Evolutionary conservation across 2,888 invertebrate genomes (phyloP).

Genomic region (Idaea dimidiata): DNA sequence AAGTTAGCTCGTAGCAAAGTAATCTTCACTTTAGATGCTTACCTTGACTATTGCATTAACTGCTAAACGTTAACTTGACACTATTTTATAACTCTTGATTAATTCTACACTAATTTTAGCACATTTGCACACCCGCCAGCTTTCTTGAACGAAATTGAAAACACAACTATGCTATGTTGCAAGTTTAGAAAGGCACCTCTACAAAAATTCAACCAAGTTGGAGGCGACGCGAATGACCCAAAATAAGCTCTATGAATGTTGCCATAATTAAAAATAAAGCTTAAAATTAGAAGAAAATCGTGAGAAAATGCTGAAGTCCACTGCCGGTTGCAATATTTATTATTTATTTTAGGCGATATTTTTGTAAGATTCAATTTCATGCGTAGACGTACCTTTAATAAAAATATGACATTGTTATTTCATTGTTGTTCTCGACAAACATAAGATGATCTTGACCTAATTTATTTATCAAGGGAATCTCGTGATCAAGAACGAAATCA

Average conservation of each 20-base stretch:
- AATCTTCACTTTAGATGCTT: constrained; percentile 54
- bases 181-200: constrained; percentile 81
- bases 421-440: neutral
- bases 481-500: neutral
- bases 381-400: neutral
- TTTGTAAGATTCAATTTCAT: neutral
- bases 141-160: constrained; percentile 74
- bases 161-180: constrained; percentile 77
- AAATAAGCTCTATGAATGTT: constrained; percentile 78
- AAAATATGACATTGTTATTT: neutral
- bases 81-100: constrained; percentile 48
- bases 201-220: constrained; percentile 72
- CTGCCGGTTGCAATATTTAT: neutral
- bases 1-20: constrained; percentile 55
- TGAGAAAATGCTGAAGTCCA: neutral
- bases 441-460: neutral
- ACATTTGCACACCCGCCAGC: constrained; percentile 80
- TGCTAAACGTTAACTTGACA: constrained; percentile 52
- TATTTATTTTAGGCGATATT: neutral
- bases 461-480: constrained; percentile 2
- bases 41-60: constrained; percentile 78
- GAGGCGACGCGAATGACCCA: constrained; percentile 79
- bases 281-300: constrained; percentile 6
- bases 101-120: constrained; percentile 57
- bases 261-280: constrained; percentile 59